Evolutionary conservation across 1,140 invertebrate genomes (phyloP).

Genomic region (Gryllus bimaculatus): DNA sequence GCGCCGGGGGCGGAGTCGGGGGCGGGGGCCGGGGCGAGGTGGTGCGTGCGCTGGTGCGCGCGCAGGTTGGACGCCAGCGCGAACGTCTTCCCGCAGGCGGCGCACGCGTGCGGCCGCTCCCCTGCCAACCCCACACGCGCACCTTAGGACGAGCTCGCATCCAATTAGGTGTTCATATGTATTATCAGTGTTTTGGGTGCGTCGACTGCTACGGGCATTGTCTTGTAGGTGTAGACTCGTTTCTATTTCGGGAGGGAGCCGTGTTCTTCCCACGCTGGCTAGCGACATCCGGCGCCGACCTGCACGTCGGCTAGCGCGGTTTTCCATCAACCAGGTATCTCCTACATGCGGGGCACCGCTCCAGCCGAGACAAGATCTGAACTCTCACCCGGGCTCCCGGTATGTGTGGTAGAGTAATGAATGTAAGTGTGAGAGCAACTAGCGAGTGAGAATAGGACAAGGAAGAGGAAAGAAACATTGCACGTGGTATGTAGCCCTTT

Average conservation of each 20-base stretch:
- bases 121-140: slow-evolving; percentile 30
- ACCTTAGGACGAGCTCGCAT: neutral
- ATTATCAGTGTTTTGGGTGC: no score
- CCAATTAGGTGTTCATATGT: no score
- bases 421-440: no score
- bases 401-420: no score
- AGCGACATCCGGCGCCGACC: neutral
- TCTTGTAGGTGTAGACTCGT: neutral
- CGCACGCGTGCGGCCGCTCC: slow-evolving; percentile 44
- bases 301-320: neutral
- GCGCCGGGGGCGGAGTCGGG: no score
- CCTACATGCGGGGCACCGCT: neutral
- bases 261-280: neutral
- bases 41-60: slow-evolving; percentile 45
- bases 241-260: neutral
- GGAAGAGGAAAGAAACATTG: no score
- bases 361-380: no score
- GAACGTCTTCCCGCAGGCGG: slow-evolving; percentile 43
- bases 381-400: no score
- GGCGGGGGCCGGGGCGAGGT: slow-evolving; percentile 21
- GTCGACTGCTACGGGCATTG: neutral
- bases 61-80: slow-evolving; percentile 46
- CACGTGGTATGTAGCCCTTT: no score
- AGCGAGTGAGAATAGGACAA: no score
- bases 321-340: neutral